phyloP scores from a whole-genome alignment of 2,888 invertebrate species.

The Pyrrhosoma nymphula region DNA sequence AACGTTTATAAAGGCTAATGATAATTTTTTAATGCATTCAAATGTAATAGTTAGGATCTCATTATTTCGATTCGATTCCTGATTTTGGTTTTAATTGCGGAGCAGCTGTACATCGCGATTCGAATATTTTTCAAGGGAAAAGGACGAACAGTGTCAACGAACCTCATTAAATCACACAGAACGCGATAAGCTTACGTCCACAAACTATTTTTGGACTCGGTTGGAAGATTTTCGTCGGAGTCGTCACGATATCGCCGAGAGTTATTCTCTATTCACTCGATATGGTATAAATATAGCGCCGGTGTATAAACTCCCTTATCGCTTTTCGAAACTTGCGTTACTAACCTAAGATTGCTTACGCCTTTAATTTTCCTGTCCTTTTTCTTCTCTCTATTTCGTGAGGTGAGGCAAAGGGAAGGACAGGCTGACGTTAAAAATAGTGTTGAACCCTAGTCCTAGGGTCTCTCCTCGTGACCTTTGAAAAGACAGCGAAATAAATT shows the following conservation, averaged over 20 bases:
- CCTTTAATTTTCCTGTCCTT: neutral
- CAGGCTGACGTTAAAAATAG: neutral
- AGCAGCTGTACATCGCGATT: neutral
- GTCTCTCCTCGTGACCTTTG: neutral
- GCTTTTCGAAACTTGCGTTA: neutral
- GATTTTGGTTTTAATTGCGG: no score
- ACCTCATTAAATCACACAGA: neutral
- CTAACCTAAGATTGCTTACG: neutral
- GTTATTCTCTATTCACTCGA: neutral
- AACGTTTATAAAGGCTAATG: no score
- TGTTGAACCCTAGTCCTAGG: neutral
- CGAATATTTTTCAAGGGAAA: neutral
- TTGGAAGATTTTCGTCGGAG: neutral
- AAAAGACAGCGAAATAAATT: neutral
- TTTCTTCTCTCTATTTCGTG: neutral
- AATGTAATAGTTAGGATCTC: no score
- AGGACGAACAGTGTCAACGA: neutral
- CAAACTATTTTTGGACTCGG: neutral
- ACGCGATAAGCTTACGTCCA: neutral
- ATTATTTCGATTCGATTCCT: no score
- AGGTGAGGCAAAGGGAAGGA: neutral
- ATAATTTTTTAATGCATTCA: no score
- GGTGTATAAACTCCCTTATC: neutral
- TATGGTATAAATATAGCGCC: neutral
- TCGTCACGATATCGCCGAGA: neutral